Conservation (phyloP, 2,888 invertebrate genomes). For the Anthrax anthrax region DNA sequence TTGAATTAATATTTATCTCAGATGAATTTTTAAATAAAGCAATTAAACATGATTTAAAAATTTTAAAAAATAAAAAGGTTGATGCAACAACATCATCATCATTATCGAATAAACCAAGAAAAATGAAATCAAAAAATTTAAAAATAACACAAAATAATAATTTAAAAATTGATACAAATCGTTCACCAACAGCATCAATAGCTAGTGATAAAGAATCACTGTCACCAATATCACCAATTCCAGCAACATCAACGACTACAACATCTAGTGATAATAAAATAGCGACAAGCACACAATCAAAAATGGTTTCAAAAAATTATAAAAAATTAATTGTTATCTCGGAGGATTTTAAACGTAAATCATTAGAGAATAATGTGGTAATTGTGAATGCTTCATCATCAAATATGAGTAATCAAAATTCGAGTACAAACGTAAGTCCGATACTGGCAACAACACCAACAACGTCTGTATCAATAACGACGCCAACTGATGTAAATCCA, state of each 20-base stretch:
- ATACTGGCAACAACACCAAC: too few relatives aligned
- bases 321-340: constrained; percentile 13
- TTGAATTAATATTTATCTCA: constrained; percentile 17
- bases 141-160: too few relatives aligned
- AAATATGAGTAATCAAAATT: background rate
- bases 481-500: background rate
- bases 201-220: constrained; percentile 2
- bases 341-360: constrained; percentile 14
- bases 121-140: background rate
- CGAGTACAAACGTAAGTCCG: too few relatives aligned
- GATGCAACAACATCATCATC: background rate
- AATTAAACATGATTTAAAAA: constrained; percentile 13
- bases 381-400: constrained; percentile 3
- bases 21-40: constrained; percentile 16
- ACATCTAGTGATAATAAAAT: background rate
- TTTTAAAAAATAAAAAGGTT: constrained; percentile 10
- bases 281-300: background rate
- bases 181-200: background rate
- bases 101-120: background rate
- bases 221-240: background rate
- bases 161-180: background rate
- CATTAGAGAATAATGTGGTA: constrained; percentile 12
- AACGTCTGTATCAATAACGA: too few relatives aligned
- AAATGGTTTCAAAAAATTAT: background rate
- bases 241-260: background rate